Percentiles rank a stretch among this genome's conserved stretches.
Evolutionary conservation across 2,113 vertebrate species (phyloP).

Genomic region (Scophthalmus maximus): DNA sequence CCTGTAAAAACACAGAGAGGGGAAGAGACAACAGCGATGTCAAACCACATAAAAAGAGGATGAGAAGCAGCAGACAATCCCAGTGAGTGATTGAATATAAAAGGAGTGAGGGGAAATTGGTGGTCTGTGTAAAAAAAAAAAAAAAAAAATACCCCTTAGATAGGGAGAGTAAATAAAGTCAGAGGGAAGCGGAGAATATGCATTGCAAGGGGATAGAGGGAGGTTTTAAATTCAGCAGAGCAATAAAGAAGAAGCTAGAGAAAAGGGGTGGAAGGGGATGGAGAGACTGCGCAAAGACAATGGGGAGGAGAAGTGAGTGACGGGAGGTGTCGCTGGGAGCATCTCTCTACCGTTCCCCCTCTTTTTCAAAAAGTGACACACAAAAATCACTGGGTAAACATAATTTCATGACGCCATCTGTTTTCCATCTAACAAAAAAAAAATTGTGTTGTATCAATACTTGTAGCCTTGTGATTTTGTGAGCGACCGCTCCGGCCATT

Average conservation of each 20-base stretch:
- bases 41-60: background rate
- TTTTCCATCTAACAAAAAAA: too few relatives aligned
- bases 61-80: conserved; percentile 30
- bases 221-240: conserved; percentile 56
- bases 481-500: too few relatives aligned
- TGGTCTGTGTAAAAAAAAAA: conserved; percentile 18
- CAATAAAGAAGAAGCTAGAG: conserved; percentile 54
- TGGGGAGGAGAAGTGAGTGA: conserved; percentile 49
- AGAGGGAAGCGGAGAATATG: conserved; percentile 13
- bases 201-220: background rate
- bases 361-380: background rate
- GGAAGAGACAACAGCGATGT: conserved; percentile 18
- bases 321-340: conserved; percentile 28
- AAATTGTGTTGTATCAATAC: too few relatives aligned
- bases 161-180: conserved; percentile 44
- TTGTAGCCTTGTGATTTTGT: too few relatives aligned
- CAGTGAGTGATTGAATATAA: conserved; percentile 24
- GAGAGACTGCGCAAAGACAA: conserved; percentile 46
- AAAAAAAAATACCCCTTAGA: conserved; percentile 4
- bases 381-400: too few relatives aligned
- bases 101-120: conserved; percentile 27
- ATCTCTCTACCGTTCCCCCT: background rate
- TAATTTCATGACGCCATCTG: too few relatives aligned
- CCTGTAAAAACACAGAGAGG: conserved; percentile 5
- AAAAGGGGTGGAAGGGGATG: background rate